phyloP scores from a whole-genome alignment of 2,888 invertebrate species.

The Pollenia angustigena region DNA sequence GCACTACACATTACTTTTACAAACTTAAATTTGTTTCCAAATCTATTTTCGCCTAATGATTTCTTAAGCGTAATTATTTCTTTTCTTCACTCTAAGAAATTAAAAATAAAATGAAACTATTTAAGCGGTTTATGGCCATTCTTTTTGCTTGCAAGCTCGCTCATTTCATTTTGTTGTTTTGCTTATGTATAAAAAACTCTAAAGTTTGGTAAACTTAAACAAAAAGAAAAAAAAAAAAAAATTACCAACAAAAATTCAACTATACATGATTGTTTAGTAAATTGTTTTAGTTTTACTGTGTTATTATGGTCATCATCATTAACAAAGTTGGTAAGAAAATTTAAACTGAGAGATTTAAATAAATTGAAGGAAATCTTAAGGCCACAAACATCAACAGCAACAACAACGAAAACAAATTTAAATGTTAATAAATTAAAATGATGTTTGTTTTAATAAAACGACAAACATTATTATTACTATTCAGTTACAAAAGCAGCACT shows the following conservation, averaged over 20 bases:
- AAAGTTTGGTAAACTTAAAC: constrained; percentile 39
- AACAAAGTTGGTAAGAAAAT: constrained; percentile 47
- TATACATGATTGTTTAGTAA: constrained; percentile 41
- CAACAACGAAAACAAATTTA: neutral
- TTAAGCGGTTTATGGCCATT: neutral
- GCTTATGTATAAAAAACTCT: too few species aligned
- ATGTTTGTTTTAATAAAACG: constrained; percentile 69
- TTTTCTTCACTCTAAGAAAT: constrained; percentile 12
- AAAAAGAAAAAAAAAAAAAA: constrained; percentile 28
- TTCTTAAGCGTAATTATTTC: constrained; percentile 35
- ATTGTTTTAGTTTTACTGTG: constrained; percentile 33
- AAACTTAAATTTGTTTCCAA: too few species aligned
- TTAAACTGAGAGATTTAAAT: constrained; percentile 44
- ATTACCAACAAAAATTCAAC: constrained; percentile 17
- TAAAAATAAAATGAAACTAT: constrained; percentile 37
- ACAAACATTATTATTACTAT: constrained; percentile 52
- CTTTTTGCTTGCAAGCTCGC: neutral
- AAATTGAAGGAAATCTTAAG: constrained; percentile 37
- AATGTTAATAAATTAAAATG: constrained; percentile 58
- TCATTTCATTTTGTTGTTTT: constrained; percentile 16
- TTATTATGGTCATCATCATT: constrained; percentile 71
- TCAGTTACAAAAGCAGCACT: constrained; percentile 15
- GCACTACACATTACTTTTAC: too few species aligned
- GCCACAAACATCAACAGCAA: neutral
- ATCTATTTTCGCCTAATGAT: constrained; percentile 5